Percentiles rank a stretch among this genome's conserved stretches.
Conservation (phyloP, 2,797 vertebrate species). For the Thamnophis elegans region DNA sequence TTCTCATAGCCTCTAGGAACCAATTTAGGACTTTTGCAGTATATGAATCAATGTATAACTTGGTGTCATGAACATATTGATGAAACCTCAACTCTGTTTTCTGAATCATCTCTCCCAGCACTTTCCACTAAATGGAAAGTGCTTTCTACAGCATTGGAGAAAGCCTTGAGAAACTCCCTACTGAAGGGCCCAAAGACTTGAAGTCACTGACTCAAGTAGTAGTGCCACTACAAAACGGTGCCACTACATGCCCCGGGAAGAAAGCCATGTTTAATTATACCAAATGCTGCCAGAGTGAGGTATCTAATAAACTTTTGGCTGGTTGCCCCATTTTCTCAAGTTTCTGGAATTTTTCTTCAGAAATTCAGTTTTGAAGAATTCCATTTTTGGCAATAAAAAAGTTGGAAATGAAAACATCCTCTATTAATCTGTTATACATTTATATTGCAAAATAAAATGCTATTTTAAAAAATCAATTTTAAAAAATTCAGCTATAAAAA, state of each 20-base stretch:
- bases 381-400: background rate
- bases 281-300: background rate
- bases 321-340: background rate
- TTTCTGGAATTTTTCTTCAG: background rate
- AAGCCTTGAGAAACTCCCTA: background rate
- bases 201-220: background rate
- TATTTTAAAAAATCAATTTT: background rate
- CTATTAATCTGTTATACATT: background rate
- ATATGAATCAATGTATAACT: background rate
- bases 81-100: background rate
- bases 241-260: background rate
- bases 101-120: background rate
- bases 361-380: background rate
- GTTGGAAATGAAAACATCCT: background rate
- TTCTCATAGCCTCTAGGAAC: background rate
- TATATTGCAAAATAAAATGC: background rate
- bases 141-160: background rate
- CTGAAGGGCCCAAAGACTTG: background rate
- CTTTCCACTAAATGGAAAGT: background rate
- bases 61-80: background rate
- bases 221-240: background rate
- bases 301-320: background rate
- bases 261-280: background rate
- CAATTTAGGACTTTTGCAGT: background rate
- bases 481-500: background rate